Evolutionary conservation across 1,140 invertebrate genomes (phyloP), one percentile per base, ranked within the genome.

Genomic region (Megalopta genalis): DNA sequence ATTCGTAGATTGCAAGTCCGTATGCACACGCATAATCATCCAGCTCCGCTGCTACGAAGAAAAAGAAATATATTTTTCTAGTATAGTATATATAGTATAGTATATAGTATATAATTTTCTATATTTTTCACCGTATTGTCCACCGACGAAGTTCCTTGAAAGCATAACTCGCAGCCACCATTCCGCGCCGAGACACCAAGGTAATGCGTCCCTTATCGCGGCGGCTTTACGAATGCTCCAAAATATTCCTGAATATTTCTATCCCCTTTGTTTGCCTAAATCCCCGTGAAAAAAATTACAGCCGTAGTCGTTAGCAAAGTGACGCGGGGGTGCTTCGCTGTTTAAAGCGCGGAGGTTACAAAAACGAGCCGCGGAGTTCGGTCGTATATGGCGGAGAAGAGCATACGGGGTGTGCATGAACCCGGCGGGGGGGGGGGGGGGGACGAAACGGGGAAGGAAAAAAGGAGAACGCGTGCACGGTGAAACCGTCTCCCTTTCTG

Each of bases 241-340:
- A 46, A 27, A 76, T 42, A 6, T 68, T 46, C 42, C 14, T 6
- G 46, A 37, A 39, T n/a, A 77, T 71, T 52, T 64, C 68, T 71
- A 63, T 77, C 52, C 49, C 32, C 57, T 57, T 27, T 62, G 66
- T 77, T 69, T 77, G 66, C n/a, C 27, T 46, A 68, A 77, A 77
- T 77, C 66, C 60, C 23, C 32, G 59, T 77, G 49, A 77, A 77
- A 77, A 77, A 77, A 71, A 77, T 77, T 71, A 77, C 46, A 68
- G 52, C 32, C 42, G 49, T 32, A 32, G 68, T 71, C 76, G 76
- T 77, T 77, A 80, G 78, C 54, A 27, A 62, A 27, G 57, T 49
- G 65, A 80, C 77, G 54, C 46, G 46, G 72, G 21, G 37, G 39
- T 5, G 27, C 32, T n/a, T 9, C 42, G 12, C 46, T 37, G 23